A percentile compares a stretch with the other conserved stretches of the same genome.
These are phyloP conservation scores for Prionailurus bengalensis DNA, from an alignment of 2,113 vertebrate genomes.

Conservation along the genomic window DNA sequence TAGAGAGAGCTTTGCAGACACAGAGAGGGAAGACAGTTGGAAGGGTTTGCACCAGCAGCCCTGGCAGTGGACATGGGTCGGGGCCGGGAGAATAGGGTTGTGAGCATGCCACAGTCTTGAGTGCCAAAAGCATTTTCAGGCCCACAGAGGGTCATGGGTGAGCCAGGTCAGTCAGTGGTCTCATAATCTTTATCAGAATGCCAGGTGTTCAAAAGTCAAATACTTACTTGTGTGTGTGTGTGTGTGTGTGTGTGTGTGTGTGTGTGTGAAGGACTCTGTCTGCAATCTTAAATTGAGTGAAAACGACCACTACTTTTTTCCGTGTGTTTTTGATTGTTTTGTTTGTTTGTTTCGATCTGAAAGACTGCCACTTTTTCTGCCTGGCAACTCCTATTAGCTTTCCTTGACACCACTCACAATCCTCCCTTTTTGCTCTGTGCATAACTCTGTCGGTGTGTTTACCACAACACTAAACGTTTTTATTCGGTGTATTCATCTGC, in stretches of 20 bases:
- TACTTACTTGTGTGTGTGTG: background rate
- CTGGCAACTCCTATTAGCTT: background rate
- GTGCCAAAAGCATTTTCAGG: background rate
- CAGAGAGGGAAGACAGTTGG: background rate
- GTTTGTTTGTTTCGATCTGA: background rate
- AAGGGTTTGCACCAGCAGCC: background rate
- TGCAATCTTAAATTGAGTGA: background rate
- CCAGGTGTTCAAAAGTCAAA: background rate
- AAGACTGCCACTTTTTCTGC: background rate
- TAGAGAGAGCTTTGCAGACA: background rate
- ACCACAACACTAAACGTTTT: too few relatives aligned
- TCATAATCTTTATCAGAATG: background rate
- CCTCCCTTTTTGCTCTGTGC: background rate
- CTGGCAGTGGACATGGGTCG: too few relatives aligned
- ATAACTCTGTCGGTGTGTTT: background rate
- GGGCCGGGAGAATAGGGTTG: background rate
- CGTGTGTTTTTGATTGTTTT: background rate
- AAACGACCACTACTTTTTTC: background rate
- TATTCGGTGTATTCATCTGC: background rate
- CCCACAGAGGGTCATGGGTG: background rate
- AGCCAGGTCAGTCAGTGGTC: background rate
- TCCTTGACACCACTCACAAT: background rate
- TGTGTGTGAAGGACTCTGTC: background rate
- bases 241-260: background rate
- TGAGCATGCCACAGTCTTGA: background rate